Base-by-base conservation (phyloP, 2,888 invertebrate species). In the Eugnorisma glareosa region DNA sequence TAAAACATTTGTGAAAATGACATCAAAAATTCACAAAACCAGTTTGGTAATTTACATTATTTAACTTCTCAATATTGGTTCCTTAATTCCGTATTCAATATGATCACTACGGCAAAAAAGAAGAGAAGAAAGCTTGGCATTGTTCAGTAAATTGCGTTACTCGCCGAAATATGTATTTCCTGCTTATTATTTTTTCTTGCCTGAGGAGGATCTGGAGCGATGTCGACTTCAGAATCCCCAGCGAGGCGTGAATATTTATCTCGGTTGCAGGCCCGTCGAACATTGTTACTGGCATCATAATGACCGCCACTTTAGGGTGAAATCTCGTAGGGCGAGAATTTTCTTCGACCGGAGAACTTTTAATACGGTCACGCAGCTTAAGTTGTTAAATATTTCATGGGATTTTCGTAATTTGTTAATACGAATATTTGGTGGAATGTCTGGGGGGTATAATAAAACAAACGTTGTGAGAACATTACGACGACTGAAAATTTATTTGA, bases 221-320 rank as follows among this genome's bases (percentile, higher is more conserved):
- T 85, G 83, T 85, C 82, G 88, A 84, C 87, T 86, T 85, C 83
- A 82, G 81, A 88, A 86, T 90, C 79, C 83, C 80, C 83, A 87
- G 85, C 86, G 82, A 86, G 84, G 79, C 88, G 87, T 89, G 90
- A 90, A 91, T 91, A 91, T 92, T 92, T 91, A 90, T 90, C 86
- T 87, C 85, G 73, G 75, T 84, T 86, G 76, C 84, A 85, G 85
- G 75, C 83, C 82, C 86, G 86, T 88, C 87, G 86, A 90, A 91
- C 86, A 86, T 90, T 87, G 88, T 89, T 87, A 87, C 87, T 87
- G 89, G 86, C 82, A 85, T 84, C 86, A 86, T 90, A 90, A 91
- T 90, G 90, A 89, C 86, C 85, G 84, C 81, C 88, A 88, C 88
- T 91, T 88, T 85, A 82, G 83, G 88, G 89, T 86, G 86, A 90